Percentiles rank a stretch among this genome's conserved stretches.
phyloP scores from a whole-genome alignment of 2,113 vertebrate species.

The Aptenodytes forsteri region DNA sequence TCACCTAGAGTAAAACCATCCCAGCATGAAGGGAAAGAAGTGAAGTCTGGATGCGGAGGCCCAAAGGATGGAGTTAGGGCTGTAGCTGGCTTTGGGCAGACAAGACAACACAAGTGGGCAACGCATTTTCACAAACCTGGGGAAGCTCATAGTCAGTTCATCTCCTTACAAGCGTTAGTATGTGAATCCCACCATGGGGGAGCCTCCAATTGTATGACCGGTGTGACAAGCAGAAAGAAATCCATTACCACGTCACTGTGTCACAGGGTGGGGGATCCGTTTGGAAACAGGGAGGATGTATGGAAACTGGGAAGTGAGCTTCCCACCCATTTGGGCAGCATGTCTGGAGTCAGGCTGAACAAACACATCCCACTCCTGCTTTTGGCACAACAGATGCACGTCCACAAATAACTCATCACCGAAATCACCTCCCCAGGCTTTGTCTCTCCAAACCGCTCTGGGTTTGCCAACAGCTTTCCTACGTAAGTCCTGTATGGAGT shows the following conservation, averaged over 20 bases:
- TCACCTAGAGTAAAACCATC: not conserved
- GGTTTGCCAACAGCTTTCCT: not conserved
- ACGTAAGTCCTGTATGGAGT: rapidly evolving
- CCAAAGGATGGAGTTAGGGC: not conserved
- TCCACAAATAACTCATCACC: not conserved
- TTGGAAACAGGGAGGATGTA: conserved; percentile 11
- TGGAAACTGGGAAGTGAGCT: not conserved
- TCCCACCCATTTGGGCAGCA: not conserved
- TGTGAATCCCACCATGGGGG: not conserved
- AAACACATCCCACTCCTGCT: conserved; percentile 4
- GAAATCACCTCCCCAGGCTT: not conserved
- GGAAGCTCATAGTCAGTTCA: not conserved
- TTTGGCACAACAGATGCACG: not conserved
- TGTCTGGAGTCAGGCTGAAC: conserved; percentile 5
- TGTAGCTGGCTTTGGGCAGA: not conserved
- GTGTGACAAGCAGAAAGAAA: not conserved
- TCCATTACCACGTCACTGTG: not conserved
- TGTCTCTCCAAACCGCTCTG: not conserved
- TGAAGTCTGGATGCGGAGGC: not conserved
- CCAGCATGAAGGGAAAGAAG: not conserved
- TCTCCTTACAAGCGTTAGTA: not conserved
- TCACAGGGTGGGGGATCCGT: not conserved
- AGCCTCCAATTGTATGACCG: not conserved
- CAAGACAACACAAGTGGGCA: not conserved
- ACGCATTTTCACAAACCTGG: not conserved